Conservation (phyloP, 2,113 vertebrate genomes). For the Ornithorhynchus anatinus region DNA sequence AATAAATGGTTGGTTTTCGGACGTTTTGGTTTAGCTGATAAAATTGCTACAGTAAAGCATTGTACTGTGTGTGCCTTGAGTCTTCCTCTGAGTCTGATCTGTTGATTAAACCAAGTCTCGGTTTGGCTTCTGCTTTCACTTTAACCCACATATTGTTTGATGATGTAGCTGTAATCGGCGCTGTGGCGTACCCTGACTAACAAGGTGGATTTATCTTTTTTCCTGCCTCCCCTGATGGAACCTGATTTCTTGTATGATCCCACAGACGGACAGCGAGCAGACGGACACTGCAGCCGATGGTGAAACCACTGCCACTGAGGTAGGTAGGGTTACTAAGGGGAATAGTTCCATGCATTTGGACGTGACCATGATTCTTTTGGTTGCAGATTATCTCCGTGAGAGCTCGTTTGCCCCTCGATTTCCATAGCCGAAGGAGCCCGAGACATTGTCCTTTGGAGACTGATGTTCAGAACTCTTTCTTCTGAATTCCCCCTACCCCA, state of each 20-base stretch:
- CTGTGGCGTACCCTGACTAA: slow-evolving; percentile 54
- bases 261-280: slow-evolving; percentile 94
- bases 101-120: slow-evolving; percentile 62
- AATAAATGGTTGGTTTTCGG: slow-evolving; percentile 14
- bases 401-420: not conserved
- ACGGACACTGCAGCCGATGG: slow-evolving; percentile 92
- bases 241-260: slow-evolving; percentile 67
- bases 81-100: slow-evolving; percentile 80
- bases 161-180: slow-evolving; percentile 17
- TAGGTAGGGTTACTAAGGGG: slow-evolving; percentile 71
- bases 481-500: too few relatives aligned
- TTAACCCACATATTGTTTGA: slow-evolving; percentile 50
- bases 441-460: too few relatives aligned
- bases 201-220: slow-evolving; percentile 79
- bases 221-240: slow-evolving; percentile 80
- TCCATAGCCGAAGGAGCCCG: rapidly evolving
- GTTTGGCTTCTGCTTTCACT: slow-evolving; percentile 65
- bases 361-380: too few relatives aligned
- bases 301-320: slow-evolving; percentile 93
- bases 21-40: slow-evolving; percentile 43
- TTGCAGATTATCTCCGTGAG: rapidly evolving
- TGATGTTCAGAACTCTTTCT: too few relatives aligned
- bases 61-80: slow-evolving; percentile 58
- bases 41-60: slow-evolving; percentile 46
- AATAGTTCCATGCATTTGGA: too few relatives aligned